Evolutionary conservation across 1,140 invertebrate genomes (phyloP), one percentile per base, ranked within the genome.

Genomic region (Trichomalopsis sarcophagae): DNA sequence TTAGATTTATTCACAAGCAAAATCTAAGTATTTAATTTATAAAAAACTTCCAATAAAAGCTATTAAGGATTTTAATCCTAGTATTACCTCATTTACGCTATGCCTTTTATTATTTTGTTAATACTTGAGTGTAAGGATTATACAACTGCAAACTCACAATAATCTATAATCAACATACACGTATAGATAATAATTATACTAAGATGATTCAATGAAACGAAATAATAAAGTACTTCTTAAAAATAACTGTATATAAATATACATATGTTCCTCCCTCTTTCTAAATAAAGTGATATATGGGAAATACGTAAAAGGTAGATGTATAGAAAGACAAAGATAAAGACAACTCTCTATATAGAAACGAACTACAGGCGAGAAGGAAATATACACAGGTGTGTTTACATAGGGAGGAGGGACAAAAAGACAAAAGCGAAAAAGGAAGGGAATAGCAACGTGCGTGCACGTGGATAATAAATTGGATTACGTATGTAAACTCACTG

Each of bases 401-500:
- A 33, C n/a, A 50, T 62, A 62, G 13, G 62, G 50, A 9, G 68
- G 47, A 36, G n/a, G n/a, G 30, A 50, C 27, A 40, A 14, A 62
- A 62, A 62, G 55, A 62, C 21, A n/a, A 44, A 74, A 47, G 30
- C n/a, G 40, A 33, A 66, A 50, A 27, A 82, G n/a, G 23, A 74
- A 40, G n/a, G 62, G 6, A 83, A 80, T 78, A 74, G 47, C 6
- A 68, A 13, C 66, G 23, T 50, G 36, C 47, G 47, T 78, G 27
- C 74, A 68, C 68, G 23, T 81, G 66, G 44, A 73, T 73, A 73
- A 23, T 68, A 47, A 84, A 84, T 80, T 74, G n/a, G 66, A 80
- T 74, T 62, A 68, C 50, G 13, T 68, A 85, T 76, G 75, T 82
- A 74, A 83, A 93, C 98, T 98, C 97, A 99, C 98, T 99, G 99